A percentile compares a stretch with the other conserved stretches of the same genome.
Evolutionary conservation across 2,797 vertebrate genomes (phyloP).

Genomic region (Siniperca obscura): DNA sequence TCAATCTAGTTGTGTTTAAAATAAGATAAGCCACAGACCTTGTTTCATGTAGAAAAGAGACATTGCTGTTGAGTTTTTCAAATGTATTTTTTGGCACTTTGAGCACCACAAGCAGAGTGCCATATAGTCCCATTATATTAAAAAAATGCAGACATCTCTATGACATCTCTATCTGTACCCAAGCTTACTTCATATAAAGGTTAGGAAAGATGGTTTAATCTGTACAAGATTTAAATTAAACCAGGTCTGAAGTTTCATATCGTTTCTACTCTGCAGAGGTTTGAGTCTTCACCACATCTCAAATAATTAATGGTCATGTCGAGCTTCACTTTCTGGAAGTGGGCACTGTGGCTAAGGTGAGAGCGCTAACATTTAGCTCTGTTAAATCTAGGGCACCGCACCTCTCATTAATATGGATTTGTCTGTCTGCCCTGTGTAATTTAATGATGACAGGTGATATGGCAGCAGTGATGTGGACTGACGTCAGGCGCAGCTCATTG

Average conservation of each 20-base stretch:
- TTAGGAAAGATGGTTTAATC: constrained; percentile 13
- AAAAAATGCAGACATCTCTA: too few species aligned
- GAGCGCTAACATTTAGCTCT: constrained; percentile 56
- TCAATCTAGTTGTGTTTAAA: constrained; percentile 5
- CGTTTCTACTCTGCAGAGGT: constrained; percentile 44
- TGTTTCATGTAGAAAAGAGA: too few species aligned
- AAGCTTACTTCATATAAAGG: neutral
- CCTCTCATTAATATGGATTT: constrained; percentile 73
- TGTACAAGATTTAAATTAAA: constrained; percentile 23
- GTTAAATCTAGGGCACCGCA: constrained; percentile 48
- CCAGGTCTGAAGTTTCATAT: constrained; percentile 24
- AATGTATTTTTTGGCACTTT: too few species aligned
- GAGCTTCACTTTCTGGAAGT: constrained; percentile 43
- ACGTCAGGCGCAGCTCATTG: constrained; percentile 64
- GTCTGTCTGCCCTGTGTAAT: constrained; percentile 69
- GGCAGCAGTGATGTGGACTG: constrained; percentile 60
- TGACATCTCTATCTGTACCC: neutral
- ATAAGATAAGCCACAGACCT: too few species aligned
- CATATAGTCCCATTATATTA: too few species aligned
- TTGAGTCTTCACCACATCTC: constrained; percentile 44
- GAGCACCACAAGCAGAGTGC: too few species aligned
- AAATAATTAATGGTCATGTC: constrained; percentile 63
- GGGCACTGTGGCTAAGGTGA: constrained; percentile 40
- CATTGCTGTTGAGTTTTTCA: too few species aligned
- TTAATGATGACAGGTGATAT: constrained; percentile 81